phyloP scores from a whole-genome alignment of 92 coral and sea anemone genomes.

The Palythoa caribaeorum region DNA sequence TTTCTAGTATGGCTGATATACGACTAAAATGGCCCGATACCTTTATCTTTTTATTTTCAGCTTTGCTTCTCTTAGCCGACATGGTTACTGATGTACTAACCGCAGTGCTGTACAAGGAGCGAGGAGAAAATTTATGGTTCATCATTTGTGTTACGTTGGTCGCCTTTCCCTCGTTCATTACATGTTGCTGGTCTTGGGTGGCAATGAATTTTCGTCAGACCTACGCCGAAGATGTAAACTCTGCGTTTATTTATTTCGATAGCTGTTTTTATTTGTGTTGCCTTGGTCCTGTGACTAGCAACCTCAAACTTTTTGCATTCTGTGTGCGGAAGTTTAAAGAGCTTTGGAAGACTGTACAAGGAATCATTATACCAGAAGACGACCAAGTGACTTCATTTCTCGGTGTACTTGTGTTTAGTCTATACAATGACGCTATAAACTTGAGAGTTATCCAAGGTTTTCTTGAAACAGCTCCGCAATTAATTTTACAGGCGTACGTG shows the following conservation, averaged over 20 bases:
- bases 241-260: constrained; percentile 18
- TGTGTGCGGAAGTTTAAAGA: constrained; percentile 36
- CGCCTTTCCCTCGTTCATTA: constrained; percentile 47
- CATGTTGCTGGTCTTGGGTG: constrained; percentile 44
- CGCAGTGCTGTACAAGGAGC: constrained; percentile 34
- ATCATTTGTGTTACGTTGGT: constrained; percentile 23
- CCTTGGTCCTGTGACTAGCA: constrained; percentile 44
- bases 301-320: constrained; percentile 36
- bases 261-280: constrained; percentile 31
- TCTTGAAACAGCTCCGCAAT: constrained; percentile 28
- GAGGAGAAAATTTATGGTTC: constrained; percentile 29
- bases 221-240: constrained; percentile 31
- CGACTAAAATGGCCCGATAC: constrained; percentile 42
- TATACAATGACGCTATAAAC: constrained; percentile 35
- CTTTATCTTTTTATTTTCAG: constrained; percentile 30
- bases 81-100: constrained; percentile 35
- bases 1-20: constrained; percentile 22
- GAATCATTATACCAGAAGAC: constrained; percentile 43
- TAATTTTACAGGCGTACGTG: constrained; percentile 44
- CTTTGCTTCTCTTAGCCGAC: constrained; percentile 28
- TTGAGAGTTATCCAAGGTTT: constrained; percentile 41
- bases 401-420: constrained; percentile 33
- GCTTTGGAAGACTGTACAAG: constrained; percentile 37
- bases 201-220: constrained; percentile 44
- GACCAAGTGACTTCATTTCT: constrained; percentile 44